Evolutionary conservation across 2,797 vertebrate genomes (phyloP).

Genomic region (Anniella stebbinsi): DNA sequence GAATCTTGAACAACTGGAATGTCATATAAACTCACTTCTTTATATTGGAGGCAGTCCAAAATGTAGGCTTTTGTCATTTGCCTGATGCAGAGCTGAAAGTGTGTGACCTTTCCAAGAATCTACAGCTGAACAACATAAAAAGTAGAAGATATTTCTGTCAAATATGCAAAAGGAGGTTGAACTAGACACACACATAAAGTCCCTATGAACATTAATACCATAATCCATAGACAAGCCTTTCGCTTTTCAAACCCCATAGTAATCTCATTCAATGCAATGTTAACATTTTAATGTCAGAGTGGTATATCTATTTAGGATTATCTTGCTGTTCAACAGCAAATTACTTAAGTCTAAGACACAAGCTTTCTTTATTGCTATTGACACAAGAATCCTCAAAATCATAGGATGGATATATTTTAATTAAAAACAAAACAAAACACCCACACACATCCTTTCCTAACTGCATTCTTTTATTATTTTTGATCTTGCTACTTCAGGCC

Average conservation of each 20-base stretch:
- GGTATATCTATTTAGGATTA: constrained; percentile 49
- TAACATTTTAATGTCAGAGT: constrained; percentile 54
- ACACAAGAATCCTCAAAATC: constrained; percentile 47
- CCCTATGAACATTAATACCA: constrained; percentile 22
- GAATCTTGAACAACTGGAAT: background rate
- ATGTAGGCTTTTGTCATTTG: background rate
- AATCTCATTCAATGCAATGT: constrained; percentile 36
- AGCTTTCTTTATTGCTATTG: constrained; percentile 45
- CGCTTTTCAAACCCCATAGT: constrained; percentile 49
- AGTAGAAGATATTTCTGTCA: constrained; percentile 5
- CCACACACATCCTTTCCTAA: background rate
- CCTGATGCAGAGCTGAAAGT: constrained; percentile 16
- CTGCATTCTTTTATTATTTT: constrained; percentile 21
- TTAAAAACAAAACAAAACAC: constrained; percentile 19
- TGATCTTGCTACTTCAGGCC: background rate
- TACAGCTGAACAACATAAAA: background rate
- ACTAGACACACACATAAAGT: background rate
- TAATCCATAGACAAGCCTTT: constrained; percentile 33
- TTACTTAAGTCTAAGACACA: constrained; percentile 43
- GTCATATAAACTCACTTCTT: constrained; percentile 12
- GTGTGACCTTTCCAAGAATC: background rate
- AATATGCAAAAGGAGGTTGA: constrained; percentile 15
- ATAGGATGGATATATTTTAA: constrained; percentile 47
- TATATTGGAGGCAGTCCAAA: background rate
- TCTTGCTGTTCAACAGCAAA: constrained; percentile 34